Evolutionary conservation across 1,140 invertebrate genomes (phyloP).

Genomic region (Bemisia tabaci): DNA sequence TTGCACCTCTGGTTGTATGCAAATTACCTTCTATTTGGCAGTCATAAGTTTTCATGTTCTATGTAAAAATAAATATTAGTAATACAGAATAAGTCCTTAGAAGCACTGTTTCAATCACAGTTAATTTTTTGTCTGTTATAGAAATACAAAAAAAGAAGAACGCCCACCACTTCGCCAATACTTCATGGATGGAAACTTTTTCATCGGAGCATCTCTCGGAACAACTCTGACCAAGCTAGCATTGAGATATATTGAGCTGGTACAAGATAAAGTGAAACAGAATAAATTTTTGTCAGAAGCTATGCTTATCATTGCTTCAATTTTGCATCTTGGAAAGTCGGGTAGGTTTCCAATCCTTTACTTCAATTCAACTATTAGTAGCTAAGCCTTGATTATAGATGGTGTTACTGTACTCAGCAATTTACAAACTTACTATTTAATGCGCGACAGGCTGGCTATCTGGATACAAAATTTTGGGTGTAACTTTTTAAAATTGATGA

Average conservation of each 20-base stretch:
- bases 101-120: background rate
- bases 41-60: too few relatives aligned
- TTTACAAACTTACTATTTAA: too few relatives aligned
- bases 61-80: background rate
- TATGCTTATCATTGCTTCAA: slow-evolving; percentile 53
- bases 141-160: slow-evolving; percentile 47
- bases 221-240: slow-evolving; percentile 86
- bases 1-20: too few relatives aligned
- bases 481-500: too few relatives aligned
- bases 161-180: slow-evolving; percentile 73
- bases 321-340: slow-evolving; percentile 60
- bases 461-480: too few relatives aligned
- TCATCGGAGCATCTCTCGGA: slow-evolving; percentile 82
- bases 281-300: slow-evolving; percentile 64
- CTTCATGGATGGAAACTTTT: slow-evolving; percentile 90
- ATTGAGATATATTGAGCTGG: slow-evolving; percentile 47
- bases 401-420: too few relatives aligned
- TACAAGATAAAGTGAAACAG: slow-evolving; percentile 37
- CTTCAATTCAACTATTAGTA: too few relatives aligned
- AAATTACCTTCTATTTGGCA: too few relatives aligned
- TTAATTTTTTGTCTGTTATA: slow-evolving; percentile 21
- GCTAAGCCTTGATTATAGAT: too few relatives aligned
- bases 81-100: background rate
- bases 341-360: too few relatives aligned
- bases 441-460: too few relatives aligned